phyloP scores from a whole-genome alignment of 2,888 invertebrate species.

The Thymelicus acteon region DNA sequence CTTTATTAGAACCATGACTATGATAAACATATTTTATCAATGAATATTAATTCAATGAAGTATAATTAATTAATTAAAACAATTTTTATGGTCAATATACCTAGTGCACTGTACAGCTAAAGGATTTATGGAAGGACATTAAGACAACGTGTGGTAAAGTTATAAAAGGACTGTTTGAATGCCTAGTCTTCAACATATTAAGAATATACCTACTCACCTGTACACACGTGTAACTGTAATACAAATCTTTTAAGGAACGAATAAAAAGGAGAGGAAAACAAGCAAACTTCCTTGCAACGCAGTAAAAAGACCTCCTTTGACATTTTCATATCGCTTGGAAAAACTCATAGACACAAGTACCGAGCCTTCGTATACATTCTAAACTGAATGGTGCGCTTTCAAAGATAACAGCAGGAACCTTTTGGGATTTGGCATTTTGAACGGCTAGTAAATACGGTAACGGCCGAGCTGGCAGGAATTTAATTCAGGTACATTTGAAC shows the following conservation, averaged over 20 bases:
- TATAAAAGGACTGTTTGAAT: neutral
- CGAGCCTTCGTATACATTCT: neutral
- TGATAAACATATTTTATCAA: too few species aligned
- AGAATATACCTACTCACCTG: neutral
- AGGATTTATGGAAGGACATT: neutral
- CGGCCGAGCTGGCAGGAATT: constrained; percentile 11
- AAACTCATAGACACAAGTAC: neutral
- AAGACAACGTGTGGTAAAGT: neutral
- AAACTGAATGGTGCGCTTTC: constrained; percentile 5
- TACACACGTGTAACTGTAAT: neutral
- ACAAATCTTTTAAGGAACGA: constrained; percentile 1
- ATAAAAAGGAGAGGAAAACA: neutral
- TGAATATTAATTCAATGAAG: too few species aligned
- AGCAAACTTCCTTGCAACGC: neutral
- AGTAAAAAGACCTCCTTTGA: constrained; percentile 14
- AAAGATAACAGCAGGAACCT: neutral
- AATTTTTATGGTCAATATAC: too few species aligned
- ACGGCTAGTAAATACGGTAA: constrained; percentile 17
- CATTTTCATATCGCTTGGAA: constrained; percentile 5
- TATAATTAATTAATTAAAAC: too few species aligned
- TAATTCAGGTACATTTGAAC: constrained; percentile 27
- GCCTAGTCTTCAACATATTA: neutral
- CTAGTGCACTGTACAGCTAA: neutral
- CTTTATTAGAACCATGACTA: too few species aligned
- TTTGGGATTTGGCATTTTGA: constrained; percentile 19